Conservation (phyloP, 2,797 vertebrate genomes). For the Iguana delicatissima region DNA sequence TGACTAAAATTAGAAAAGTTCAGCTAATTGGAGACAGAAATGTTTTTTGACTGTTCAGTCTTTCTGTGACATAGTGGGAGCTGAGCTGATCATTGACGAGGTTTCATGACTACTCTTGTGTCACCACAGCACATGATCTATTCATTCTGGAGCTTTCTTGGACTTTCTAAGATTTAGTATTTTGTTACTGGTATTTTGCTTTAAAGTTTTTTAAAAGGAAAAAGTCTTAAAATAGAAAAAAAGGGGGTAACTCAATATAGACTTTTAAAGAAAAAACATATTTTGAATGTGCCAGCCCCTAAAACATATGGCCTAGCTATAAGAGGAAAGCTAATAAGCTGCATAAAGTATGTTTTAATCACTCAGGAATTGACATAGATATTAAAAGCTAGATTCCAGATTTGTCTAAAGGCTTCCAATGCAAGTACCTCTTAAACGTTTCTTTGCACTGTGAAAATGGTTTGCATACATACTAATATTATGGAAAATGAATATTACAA, state of each 20-base stretch:
- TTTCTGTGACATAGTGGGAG: no score
- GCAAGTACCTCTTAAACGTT: not conserved
- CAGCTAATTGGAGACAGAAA: not conserved
- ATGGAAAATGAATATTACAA: constrained; percentile 16
- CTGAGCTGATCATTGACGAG: not conserved
- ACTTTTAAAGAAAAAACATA: constrained; percentile 23
- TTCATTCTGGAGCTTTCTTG: not conserved
- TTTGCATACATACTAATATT: not conserved
- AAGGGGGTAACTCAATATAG: constrained; percentile 52
- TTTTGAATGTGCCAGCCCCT: constrained; percentile 31
- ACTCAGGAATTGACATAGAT: constrained; percentile 29
- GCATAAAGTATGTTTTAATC: not conserved
- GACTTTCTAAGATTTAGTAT: not conserved
- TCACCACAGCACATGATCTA: no score
- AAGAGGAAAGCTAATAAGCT: constrained; percentile 44
- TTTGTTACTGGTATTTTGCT: not conserved
- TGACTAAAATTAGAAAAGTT: not conserved
- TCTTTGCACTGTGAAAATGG: not conserved
- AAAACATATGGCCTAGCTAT: constrained; percentile 41
- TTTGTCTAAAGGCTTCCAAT: constrained; percentile 2
- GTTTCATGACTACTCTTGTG: not conserved
- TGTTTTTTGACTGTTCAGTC: not conserved
- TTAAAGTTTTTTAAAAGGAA: no score
- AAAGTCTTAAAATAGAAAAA: constrained; percentile 41
- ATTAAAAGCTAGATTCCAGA: not conserved